Evolutionary conservation across 2,888 invertebrate species (phyloP).

Genomic region (Amorpha juglandis): DNA sequence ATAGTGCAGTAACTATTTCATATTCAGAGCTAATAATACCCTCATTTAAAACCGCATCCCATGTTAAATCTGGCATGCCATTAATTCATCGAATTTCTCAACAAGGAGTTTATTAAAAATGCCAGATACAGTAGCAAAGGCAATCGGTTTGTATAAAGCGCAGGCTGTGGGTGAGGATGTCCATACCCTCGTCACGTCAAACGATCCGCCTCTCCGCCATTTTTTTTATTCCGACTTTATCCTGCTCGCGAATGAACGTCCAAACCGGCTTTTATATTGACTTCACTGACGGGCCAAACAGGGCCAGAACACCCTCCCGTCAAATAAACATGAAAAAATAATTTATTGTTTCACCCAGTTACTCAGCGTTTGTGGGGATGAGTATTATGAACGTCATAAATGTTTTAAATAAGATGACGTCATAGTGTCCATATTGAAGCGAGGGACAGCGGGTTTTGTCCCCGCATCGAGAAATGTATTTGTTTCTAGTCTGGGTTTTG

Average conservation of each 20-base stretch:
- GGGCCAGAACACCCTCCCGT: not conserved
- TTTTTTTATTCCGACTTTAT: slow-evolving; percentile 10
- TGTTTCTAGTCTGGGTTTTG: too few species aligned
- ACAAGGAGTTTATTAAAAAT: too few species aligned
- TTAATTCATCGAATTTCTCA: too few species aligned
- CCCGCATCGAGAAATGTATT: too few species aligned
- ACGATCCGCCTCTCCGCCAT: not conserved
- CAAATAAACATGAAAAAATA: not conserved
- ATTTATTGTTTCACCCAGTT: not conserved
- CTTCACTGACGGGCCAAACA: not conserved
- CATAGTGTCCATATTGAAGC: too few species aligned
- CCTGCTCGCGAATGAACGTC: slow-evolving; percentile 16
- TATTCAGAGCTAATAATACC: too few species aligned
- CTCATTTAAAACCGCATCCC: too few species aligned
- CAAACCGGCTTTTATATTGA: slow-evolving; percentile 14
- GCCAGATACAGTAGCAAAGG: not conserved
- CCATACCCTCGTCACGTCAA: slow-evolving; percentile 13
- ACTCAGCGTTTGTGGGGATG: too few species aligned
- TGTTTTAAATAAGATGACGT: not conserved
- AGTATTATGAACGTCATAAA: not conserved
- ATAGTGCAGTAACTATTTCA: too few species aligned
- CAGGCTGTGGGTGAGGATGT: not conserved
- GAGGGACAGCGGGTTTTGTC: too few species aligned
- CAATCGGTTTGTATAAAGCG: too few species aligned
- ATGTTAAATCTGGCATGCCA: too few species aligned